Evolutionary conservation across 2,888 invertebrate species (phyloP), one percentile per base, ranked within the genome.

Genomic region (Miltochrista miniata): DNA sequence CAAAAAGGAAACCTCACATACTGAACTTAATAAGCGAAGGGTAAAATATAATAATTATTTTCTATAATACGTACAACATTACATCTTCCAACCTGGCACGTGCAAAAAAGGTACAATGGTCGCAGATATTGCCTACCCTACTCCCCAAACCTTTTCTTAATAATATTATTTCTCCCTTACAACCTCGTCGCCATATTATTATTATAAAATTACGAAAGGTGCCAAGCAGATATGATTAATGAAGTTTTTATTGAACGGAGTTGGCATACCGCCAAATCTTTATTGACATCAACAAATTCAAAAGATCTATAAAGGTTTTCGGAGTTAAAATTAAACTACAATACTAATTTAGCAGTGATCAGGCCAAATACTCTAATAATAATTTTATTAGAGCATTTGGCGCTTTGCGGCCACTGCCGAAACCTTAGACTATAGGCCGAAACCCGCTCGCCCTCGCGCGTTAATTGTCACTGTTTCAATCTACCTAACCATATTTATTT

Each of bases 211-310:
- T 79, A 75, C 79, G 61, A 61, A 51, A 61, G 55, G 58, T 62
- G 51, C 51, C 51, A 59, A 56, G 44, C 14, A 45, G 58, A 45
- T 51, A 75, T 82, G 80, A 83, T 83, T 79, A 81, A 84, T 80
- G 74, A 73, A 76, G 64, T 78, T 82, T 81, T 81, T 79, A 78
- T 78, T 69, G 69, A 53, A 48, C 52, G 38, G 51, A 36, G 44
- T 56, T 47, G 82, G 82, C 79, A 56, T 45, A 56, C 62, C 59
- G 81, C 82, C 82, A 82, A 82, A 77, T 81, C 72, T 76, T 72
- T 76, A 76, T 76, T 77, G 77, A 76, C 76, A 76, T 78, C 75
- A 79, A 70, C 72, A 69, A 61, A 72, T 74, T 73, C 66, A 71
- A 76, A 72, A 55, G 65, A 55, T 59, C 59, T 61, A 59, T 71